Percentiles rank a stretch among this genome's conserved stretches.
phyloP scores from a whole-genome alignment of 2,113 vertebrate genomes.

The Lasiurus borealis region DNA sequence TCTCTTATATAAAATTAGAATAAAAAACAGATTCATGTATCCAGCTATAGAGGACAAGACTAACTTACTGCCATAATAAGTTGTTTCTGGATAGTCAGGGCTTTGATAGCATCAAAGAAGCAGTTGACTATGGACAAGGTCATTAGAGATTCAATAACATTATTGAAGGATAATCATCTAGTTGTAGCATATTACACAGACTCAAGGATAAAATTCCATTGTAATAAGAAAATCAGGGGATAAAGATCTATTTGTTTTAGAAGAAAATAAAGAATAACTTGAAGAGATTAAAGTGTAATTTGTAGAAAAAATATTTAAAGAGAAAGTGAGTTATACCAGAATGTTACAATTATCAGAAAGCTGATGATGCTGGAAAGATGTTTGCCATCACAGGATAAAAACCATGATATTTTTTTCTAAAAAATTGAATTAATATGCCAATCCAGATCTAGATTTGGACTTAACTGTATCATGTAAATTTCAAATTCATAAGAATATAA shows the following conservation, averaged over 20 bases:
- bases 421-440: conserved; percentile 44
- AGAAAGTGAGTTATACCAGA: conserved; percentile 20
- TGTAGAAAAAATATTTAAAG: not conserved
- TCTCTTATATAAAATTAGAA: not conserved
- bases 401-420: conserved; percentile 60
- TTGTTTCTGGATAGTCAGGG: not conserved
- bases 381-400: conserved; percentile 49
- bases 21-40: not conserved
- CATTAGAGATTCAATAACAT: not conserved
- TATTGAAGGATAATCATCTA: not conserved
- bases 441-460: conserved; percentile 20
- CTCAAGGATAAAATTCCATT: not conserved
- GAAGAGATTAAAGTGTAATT: not conserved
- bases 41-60: not conserved
- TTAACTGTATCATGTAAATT: not conserved
- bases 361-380: conserved; percentile 5
- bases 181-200: not conserved
- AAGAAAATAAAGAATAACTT: not conserved
- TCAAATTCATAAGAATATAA: not conserved
- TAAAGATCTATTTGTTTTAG: not conserved
- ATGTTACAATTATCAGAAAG: conserved; percentile 45
- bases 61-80: not conserved
- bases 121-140: not conserved
- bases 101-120: not conserved
- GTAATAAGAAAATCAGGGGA: not conserved